Evolutionary conservation across 1,140 invertebrate species (phyloP).

Genomic region (Cydia strobilella): DNA sequence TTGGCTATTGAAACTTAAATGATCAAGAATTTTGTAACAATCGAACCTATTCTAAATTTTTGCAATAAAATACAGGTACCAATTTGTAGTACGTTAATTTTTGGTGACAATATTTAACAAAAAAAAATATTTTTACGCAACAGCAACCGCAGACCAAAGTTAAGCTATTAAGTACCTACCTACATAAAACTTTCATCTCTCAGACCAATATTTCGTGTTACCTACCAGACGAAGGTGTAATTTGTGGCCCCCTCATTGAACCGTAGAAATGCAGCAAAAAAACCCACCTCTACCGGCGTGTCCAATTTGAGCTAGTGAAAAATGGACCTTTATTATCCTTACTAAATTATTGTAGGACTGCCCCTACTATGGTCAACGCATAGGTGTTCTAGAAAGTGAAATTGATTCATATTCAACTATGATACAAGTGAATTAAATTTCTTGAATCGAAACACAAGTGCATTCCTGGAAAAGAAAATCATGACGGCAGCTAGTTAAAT

Average conservation of each 20-base stretch:
- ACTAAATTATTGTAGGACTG: slow-evolving; percentile 68
- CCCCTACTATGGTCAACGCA: slow-evolving; percentile 49
- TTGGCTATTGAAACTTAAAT: too few relatives aligned
- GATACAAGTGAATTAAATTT: not conserved
- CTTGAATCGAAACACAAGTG: too few relatives aligned
- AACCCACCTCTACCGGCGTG: slow-evolving; percentile 56
- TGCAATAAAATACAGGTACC: too few relatives aligned
- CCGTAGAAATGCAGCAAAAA: slow-evolving; percentile 65
- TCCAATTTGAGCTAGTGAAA: slow-evolving; percentile 75
- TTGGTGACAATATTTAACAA: too few relatives aligned
- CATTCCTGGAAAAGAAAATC: too few relatives aligned
- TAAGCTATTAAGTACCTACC: not conserved
- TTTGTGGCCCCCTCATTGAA: slow-evolving; percentile 56
- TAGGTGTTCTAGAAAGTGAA: not conserved
- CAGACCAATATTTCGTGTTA: slow-evolving; percentile 27
- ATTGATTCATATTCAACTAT: not conserved
- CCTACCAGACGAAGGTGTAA: slow-evolving; percentile 53
- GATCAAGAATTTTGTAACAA: too few relatives aligned
- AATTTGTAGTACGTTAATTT: too few relatives aligned
- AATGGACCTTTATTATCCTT: slow-evolving; percentile 77
- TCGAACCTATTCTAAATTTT: too few relatives aligned
- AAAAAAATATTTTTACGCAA: not conserved
- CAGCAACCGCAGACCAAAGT: not conserved
- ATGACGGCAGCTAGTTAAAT: too few relatives aligned
- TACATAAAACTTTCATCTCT: slow-evolving; percentile 24